Evolutionary conservation across 2,888 invertebrate genomes (phyloP).

Genomic region (Steinernema hermaphroditum): DNA sequence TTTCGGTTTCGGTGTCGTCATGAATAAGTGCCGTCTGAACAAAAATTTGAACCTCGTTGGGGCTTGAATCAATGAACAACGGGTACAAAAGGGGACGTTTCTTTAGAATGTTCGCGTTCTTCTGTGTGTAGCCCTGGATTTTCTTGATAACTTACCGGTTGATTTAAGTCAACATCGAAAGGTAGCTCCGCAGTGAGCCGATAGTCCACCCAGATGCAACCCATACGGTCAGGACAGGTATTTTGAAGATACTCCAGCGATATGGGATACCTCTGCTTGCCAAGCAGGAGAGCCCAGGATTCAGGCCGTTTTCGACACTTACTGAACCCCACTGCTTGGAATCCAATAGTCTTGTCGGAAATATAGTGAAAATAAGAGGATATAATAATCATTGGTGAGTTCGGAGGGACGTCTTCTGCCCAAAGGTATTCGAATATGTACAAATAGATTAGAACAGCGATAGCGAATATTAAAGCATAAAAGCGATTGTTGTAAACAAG

Average conservation of each 20-base stretch:
- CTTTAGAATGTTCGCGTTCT: too few relatives aligned
- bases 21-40: too few relatives aligned
- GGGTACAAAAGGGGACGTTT: too few relatives aligned
- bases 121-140: neutral
- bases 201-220: neutral
- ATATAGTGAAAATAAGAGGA: neutral
- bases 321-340: neutral
- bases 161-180: neutral
- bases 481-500: too few relatives aligned
- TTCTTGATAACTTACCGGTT: neutral
- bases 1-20: neutral
- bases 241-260: neutral
- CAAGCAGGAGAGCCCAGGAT: neutral
- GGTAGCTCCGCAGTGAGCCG: neutral
- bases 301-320: neutral
- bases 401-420: conserved; percentile 1
- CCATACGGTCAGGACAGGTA: neutral
- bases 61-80: too few relatives aligned
- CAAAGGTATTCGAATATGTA: too few relatives aligned
- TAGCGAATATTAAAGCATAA: too few relatives aligned
- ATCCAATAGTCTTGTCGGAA: neutral
- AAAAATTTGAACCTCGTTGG: too few relatives aligned
- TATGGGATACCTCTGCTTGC: neutral
- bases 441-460: too few relatives aligned
- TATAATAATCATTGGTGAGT: neutral